These are phyloP conservation scores for Lepidonotus clava DNA, from an alignment of 2,888 invertebrate species.

Conservation along the genomic window DNA sequence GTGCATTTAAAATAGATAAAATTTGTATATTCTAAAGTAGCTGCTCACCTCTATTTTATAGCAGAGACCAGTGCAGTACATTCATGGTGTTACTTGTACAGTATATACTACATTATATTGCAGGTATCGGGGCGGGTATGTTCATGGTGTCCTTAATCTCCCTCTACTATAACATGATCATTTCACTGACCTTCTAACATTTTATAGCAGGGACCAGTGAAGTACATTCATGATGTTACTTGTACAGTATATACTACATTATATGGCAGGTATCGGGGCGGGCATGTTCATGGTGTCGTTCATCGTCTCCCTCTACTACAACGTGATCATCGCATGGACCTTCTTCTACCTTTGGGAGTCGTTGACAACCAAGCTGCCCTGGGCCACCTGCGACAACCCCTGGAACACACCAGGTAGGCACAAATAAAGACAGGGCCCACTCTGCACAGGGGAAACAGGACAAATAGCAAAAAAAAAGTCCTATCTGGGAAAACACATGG, in stretches of 20 bases:
- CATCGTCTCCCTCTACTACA: conserved; percentile 81
- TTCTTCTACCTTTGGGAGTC: conserved; percentile 80
- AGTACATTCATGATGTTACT: too few relatives aligned
- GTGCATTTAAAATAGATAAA: too few relatives aligned
- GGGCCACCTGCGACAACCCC: conserved; percentile 77
- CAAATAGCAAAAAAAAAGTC: too few relatives aligned
- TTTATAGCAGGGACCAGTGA: too few relatives aligned
- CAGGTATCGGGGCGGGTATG: conserved; percentile 81
- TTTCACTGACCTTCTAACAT: conserved; percentile 82
- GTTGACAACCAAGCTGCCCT: conserved; percentile 76
- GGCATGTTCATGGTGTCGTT: conserved; percentile 81
- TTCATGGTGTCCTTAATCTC: conserved; percentile 80
- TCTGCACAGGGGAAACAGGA: too few relatives aligned
- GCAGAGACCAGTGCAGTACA: too few relatives aligned
- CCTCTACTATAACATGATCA: conserved; percentile 81
- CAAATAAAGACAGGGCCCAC: too few relatives aligned
- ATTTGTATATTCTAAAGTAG: too few relatives aligned
- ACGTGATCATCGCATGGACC: conserved; percentile 81
- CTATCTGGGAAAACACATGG: too few relatives aligned
- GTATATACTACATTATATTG: too few relatives aligned
- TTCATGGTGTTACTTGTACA: too few relatives aligned
- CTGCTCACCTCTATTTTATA: too few relatives aligned
- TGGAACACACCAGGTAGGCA: conserved; percentile 81
- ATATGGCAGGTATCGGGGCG: conserved; percentile 79
- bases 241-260: not conserved